Conservation (phyloP, 2,888 invertebrate species). For the Drosophila flavopinicola region DNA sequence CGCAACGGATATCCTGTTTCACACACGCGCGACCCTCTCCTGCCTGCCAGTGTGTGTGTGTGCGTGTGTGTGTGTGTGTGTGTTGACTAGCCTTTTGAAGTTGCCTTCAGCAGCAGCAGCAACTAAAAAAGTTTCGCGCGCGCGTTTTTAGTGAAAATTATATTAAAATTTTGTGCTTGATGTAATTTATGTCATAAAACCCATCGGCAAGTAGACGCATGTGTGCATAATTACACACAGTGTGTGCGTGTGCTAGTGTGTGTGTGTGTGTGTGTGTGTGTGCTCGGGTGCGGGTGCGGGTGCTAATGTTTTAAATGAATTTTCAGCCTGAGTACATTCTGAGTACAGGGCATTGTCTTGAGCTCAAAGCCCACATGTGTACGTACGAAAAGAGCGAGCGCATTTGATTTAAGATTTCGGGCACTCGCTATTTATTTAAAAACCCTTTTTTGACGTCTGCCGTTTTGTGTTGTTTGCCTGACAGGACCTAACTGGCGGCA, state of each 20-base stretch:
- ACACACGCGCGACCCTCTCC: constrained; percentile 54
- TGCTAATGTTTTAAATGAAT: constrained; percentile 67
- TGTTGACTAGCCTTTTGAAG: constrained; percentile 34
- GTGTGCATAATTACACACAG: constrained; percentile 58
- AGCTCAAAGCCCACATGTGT: constrained; percentile 13
- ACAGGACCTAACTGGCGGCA: constrained; percentile 20
- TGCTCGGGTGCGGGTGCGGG: constrained; percentile 16
- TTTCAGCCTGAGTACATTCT: constrained; percentile 65
- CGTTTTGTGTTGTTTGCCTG: constrained; percentile 40
- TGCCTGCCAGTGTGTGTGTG: constrained; percentile 2
- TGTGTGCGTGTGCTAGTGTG: neutral
- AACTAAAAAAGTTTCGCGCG: constrained; percentile 70
- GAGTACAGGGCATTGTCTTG: constrained; percentile 46
- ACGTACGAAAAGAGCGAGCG: constrained; percentile 1
- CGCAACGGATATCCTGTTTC: constrained; percentile 82
- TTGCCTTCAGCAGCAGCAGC: constrained; percentile 45
- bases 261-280: constrained; percentile 17
- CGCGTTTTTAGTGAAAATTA: constrained; percentile 83
- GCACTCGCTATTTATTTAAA: constrained; percentile 46
- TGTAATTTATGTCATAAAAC: constrained; percentile 82
- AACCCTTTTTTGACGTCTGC: constrained; percentile 44
- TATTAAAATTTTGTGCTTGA: constrained; percentile 83
- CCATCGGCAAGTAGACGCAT: constrained; percentile 53
- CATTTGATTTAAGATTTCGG: constrained; percentile 40
- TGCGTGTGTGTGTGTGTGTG: constrained; percentile 24